Conservation (phyloP, 2,888 invertebrate genomes). For the Lymantria dispar region DNA sequence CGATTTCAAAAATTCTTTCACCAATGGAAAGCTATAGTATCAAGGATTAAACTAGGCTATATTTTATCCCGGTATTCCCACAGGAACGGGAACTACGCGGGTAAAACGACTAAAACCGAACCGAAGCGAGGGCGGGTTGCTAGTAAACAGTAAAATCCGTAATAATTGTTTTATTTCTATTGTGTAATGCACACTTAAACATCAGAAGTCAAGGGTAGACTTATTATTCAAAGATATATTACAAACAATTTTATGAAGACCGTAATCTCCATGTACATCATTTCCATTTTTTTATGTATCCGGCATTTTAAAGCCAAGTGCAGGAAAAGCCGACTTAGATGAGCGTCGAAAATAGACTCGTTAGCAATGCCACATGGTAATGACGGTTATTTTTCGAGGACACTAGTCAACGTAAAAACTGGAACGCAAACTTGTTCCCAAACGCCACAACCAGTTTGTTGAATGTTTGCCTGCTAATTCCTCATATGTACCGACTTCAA, state of each 20-base stretch:
- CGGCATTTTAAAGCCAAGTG: constrained; percentile 23
- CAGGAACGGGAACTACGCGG: too few relatives aligned
- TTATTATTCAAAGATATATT: constrained; percentile 6
- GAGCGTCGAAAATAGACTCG: constrained; percentile 45
- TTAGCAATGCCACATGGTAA: constrained; percentile 50
- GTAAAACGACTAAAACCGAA: too few relatives aligned
- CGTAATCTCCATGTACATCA: not conserved
- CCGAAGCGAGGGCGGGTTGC: too few relatives aligned
- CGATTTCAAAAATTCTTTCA: too few relatives aligned
- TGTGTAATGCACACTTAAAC: too few relatives aligned
- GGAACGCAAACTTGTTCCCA: constrained; percentile 59
- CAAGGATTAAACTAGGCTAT: too few relatives aligned
- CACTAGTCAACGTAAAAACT: constrained; percentile 59
- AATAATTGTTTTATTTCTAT: too few relatives aligned
- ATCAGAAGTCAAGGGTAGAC: too few relatives aligned
- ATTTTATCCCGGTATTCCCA: too few relatives aligned
- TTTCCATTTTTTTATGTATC: constrained; percentile 12
- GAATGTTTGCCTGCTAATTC: constrained; percentile 45
- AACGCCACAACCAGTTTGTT: constrained; percentile 30
- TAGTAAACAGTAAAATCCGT: too few relatives aligned
- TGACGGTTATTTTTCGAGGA: constrained; percentile 78
- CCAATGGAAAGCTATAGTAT: too few relatives aligned
- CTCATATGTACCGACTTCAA: constrained; percentile 36
- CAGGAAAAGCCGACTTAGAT: constrained; percentile 29
- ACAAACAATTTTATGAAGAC: not conserved